These are phyloP conservation scores for Ischnus inquisitorius DNA, from an alignment of 2,888 invertebrate species.

Conservation along the genomic window DNA sequence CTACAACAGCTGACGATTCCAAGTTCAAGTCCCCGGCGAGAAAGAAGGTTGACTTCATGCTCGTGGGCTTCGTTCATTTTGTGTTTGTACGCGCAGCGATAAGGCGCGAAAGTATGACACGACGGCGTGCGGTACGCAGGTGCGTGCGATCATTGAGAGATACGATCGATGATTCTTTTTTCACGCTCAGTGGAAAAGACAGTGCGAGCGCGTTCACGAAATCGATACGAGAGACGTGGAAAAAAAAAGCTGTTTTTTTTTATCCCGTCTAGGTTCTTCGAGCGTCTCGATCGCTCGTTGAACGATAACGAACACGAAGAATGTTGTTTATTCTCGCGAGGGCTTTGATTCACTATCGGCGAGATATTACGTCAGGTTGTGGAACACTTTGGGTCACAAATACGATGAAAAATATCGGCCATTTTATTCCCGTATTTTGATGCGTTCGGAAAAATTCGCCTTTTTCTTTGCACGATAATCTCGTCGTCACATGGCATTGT, in stretches of 20 bases:
- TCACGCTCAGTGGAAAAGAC: background rate
- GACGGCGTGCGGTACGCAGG: background rate
- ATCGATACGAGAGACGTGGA: background rate
- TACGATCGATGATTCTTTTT: too few species aligned
- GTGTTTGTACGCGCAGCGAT: background rate
- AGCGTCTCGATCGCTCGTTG: background rate
- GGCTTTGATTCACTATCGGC: background rate
- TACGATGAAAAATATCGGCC: background rate
- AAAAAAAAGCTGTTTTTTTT: background rate
- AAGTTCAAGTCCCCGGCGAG: conserved; percentile 20
- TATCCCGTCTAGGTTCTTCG: background rate
- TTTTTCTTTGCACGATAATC: background rate
- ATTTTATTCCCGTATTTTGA: background rate
- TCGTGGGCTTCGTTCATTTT: background rate
- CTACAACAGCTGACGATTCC: background rate
- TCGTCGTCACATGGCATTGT: background rate
- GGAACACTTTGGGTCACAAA: background rate
- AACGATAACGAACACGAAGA: background rate
- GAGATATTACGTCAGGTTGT: too few species aligned
- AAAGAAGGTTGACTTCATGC: background rate
- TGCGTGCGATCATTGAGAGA: too few species aligned
- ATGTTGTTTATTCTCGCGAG: background rate
- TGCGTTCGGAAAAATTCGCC: background rate
- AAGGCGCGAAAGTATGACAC: background rate
- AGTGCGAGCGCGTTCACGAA: background rate